Percentiles rank a stretch among this genome's conserved stretches.
Conservation (phyloP, 1,140 invertebrate genomes). For the Spodoptera litura region DNA sequence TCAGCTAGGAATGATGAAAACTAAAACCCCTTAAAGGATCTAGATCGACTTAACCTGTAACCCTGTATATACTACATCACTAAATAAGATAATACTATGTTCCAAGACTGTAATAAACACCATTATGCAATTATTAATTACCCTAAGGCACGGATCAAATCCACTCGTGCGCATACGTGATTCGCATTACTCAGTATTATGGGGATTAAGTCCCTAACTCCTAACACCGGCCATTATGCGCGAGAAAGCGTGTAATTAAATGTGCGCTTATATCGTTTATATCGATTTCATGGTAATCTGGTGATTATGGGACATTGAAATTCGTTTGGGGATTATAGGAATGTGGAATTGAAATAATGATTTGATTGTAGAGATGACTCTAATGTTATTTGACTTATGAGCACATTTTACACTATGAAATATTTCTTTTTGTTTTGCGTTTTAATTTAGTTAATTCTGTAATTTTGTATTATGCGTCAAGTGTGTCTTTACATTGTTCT, state of each 20-base stretch:
- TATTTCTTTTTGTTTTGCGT: too few relatives aligned
- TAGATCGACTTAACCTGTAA: too few relatives aligned
- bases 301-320: not conserved
- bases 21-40: too few relatives aligned
- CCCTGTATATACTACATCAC: not conserved
- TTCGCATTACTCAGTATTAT: slow-evolving; percentile 10
- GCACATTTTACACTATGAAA: too few relatives aligned
- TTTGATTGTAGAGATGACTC: too few relatives aligned
- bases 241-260: slow-evolving; percentile 24
- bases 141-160: not conserved
- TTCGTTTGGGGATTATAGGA: too few relatives aligned
- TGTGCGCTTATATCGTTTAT: not conserved
- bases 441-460: too few relatives aligned
- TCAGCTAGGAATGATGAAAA: too few relatives aligned
- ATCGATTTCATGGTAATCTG: slow-evolving; percentile 2
- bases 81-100: not conserved
- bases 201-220: slow-evolving; percentile 1
- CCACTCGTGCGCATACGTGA: slow-evolving; percentile 9
- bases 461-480: too few relatives aligned
- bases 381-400: too few relatives aligned
- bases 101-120: not conserved
- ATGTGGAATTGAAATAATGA: too few relatives aligned
- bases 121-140: slow-evolving; percentile 28
- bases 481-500: too few relatives aligned
- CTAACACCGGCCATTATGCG: not conserved